Base-by-base conservation (phyloP, 2,797 vertebrate genomes). In the Parauchenoglanis ngamensis region DNA sequence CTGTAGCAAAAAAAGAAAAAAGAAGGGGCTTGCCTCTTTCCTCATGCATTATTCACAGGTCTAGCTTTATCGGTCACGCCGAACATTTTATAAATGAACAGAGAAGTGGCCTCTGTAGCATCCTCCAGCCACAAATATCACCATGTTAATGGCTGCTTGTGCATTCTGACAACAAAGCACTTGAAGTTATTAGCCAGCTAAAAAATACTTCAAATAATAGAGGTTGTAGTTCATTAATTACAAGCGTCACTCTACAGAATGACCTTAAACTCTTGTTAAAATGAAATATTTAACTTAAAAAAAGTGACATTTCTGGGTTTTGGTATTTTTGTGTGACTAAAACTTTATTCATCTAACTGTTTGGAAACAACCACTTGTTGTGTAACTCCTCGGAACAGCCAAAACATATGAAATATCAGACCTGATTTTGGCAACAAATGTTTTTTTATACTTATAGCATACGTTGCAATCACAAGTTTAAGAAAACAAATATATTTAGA, bases 91-190 rank as follows among this genome's bases (percentile, higher is more conserved):
- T 67, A 85, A 67, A 85, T 35, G 72, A 78, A 78, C 61, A 17
- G 59, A 46, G 59, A 85, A 77, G 84, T 72, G 54, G 49, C 67
- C 46, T 63, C 68, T 82, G n/a, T 78, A 61, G 59, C 72, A 86
- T 78, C 79, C 61, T 86, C 40, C 28, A 86, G 44, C 72, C 52
- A 59, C 72, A 83, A 88, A 49, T 23, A 68, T 76, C 52, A 84
- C 44, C 44, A 72, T 63, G 46, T 54, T 86, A 89, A 89, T 84
- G 75, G 75, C 85, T 63, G 63, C 65, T 86, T 17, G 63, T 70
- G 65, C 63, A 73, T 72, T 78, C 44, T 61, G 70, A 88, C 76
- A 84, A 72, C 80, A 86, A 68, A 77, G 54, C 85, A 86, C 85
- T 84, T 70, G 59, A 59, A 49, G 84, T 35, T 79, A 78, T 49